A percentile compares a stretch with the other conserved stretches of the same genome.
Conservation (phyloP, 1,140 invertebrate species). For the Drosophila mauritiana region DNA sequence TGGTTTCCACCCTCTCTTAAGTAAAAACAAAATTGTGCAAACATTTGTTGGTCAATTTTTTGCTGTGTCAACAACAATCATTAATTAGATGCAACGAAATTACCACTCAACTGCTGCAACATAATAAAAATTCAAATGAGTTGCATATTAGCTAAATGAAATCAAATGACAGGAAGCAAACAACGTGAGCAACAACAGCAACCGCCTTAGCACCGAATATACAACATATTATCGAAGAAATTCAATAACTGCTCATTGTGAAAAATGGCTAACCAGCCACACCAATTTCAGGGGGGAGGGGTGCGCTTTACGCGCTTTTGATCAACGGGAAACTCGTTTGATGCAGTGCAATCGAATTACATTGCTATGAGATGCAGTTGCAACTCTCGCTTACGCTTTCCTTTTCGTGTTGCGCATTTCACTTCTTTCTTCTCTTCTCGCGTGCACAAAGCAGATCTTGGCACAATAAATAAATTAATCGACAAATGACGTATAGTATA, state of each 20-base stretch:
- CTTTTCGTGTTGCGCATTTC: conserved; percentile 43
- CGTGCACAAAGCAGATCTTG: conserved; percentile 12
- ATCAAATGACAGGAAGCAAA: conserved; percentile 66
- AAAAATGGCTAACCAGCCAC: conserved; percentile 59
- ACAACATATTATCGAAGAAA: conserved; percentile 62
- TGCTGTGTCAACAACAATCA: conserved; percentile 35
- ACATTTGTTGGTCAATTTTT: conserved; percentile 3
- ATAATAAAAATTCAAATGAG: conserved; percentile 65
- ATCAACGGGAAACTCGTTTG: conserved; percentile 63
- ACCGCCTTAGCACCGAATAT: neutral
- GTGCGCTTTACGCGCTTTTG: conserved; percentile 64
- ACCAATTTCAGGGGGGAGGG: conserved; percentile 17
- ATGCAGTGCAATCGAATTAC: conserved; percentile 37
- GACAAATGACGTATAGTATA: neutral
- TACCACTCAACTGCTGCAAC: conserved; percentile 16
- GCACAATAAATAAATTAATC: too few relatives aligned
- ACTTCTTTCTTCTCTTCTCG: conserved; percentile 26
- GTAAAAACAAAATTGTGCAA: neutral
- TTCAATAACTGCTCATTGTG: conserved; percentile 72
- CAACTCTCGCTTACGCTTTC: conserved; percentile 31
- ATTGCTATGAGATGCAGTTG: conserved; percentile 33
- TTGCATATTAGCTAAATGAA: conserved; percentile 61
- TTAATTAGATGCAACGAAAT: conserved; percentile 38
- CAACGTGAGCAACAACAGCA: conserved; percentile 21
- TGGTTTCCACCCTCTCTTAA: neutral